These are phyloP conservation scores for Leucophenga montana DNA, from an alignment of 2,888 invertebrate species.

Conservation along the genomic window DNA sequence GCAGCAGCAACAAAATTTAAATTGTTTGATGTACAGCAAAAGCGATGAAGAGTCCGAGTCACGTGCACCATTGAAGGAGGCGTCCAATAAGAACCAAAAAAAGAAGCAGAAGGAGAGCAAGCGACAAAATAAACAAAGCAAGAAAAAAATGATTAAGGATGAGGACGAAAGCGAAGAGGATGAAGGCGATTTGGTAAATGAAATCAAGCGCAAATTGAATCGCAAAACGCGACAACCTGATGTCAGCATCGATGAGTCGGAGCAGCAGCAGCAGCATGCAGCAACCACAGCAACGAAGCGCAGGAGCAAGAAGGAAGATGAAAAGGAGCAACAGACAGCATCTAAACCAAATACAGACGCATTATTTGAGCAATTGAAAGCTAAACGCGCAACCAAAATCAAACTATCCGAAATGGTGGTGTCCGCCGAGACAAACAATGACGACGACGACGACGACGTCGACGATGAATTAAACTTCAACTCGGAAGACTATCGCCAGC, in stretches of 20 bases:
- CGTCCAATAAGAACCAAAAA: constrained; percentile 5
- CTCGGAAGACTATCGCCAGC: constrained; percentile 70
- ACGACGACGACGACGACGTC: constrained; percentile 43
- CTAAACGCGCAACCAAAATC: constrained; percentile 61
- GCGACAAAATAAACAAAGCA: constrained; percentile 35
- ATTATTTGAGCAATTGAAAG: constrained; percentile 65
- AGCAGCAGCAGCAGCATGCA: constrained; percentile 26
- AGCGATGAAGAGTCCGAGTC: constrained; percentile 71
- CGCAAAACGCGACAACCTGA: constrained; percentile 55
- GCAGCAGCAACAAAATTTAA: constrained; percentile 64
- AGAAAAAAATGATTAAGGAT: constrained; percentile 34
- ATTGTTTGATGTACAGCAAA: constrained; percentile 69
- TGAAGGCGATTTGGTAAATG: constrained; percentile 46
- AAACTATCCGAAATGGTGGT: constrained; percentile 56
- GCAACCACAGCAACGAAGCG: neutral
- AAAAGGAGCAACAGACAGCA: constrained; percentile 29
- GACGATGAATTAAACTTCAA: constrained; percentile 69
- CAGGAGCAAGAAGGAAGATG: constrained; percentile 34
- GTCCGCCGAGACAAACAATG: constrained; percentile 25
- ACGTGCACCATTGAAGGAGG: constrained; percentile 48
- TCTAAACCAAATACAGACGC: constrained; percentile 46
- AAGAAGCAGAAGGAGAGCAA: constrained; percentile 5
- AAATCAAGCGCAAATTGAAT: constrained; percentile 66
- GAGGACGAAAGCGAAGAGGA: constrained; percentile 40
- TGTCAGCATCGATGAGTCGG: constrained; percentile 49